Evolutionary conservation across 1,140 invertebrate species (phyloP).

Genomic region (Bombus sibiricus): DNA sequence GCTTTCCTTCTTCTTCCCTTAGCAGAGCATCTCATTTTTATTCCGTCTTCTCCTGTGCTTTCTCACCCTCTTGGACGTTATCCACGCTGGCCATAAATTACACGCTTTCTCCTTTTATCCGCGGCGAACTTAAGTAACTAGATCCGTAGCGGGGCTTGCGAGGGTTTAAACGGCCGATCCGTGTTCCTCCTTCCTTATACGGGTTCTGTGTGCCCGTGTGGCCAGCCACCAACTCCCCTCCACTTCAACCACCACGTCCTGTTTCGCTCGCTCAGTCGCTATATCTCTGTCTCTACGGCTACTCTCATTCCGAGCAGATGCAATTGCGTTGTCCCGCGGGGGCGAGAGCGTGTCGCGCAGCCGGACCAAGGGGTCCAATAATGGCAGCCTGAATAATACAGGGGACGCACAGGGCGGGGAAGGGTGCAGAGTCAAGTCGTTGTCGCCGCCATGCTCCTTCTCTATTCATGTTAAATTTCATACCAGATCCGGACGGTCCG

Average conservation of each 20-base stretch:
- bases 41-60: conserved; percentile 41
- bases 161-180: conserved; percentile 64
- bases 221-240: conserved; percentile 26
- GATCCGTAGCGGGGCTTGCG: conserved; percentile 58
- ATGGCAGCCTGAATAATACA: conserved; percentile 77
- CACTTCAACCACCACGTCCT: neutral
- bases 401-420: conserved; percentile 43
- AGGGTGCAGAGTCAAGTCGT: conserved; percentile 60
- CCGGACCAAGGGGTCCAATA: conserved; percentile 69
- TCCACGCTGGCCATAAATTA: conserved; percentile 67
- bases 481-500: conserved; percentile 46
- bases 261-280: neutral
- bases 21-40: conserved; percentile 55
- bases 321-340: conserved; percentile 76
- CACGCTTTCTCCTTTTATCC: conserved; percentile 61
- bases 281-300: neutral
- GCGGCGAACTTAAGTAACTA: conserved; percentile 70
- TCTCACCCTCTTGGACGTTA: conserved; percentile 48
- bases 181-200: conserved; percentile 54
- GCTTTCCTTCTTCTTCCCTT: neutral
- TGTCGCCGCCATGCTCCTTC: conserved; percentile 64
- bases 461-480: conserved; percentile 70
- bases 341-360: conserved; percentile 66
- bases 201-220: conserved; percentile 28
- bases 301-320: conserved; percentile 71